A percentile compares a stretch with the other conserved stretches of the same genome.
Conservation (phyloP, 2,113 vertebrate genomes). For the Himantopus leucocephalus region DNA sequence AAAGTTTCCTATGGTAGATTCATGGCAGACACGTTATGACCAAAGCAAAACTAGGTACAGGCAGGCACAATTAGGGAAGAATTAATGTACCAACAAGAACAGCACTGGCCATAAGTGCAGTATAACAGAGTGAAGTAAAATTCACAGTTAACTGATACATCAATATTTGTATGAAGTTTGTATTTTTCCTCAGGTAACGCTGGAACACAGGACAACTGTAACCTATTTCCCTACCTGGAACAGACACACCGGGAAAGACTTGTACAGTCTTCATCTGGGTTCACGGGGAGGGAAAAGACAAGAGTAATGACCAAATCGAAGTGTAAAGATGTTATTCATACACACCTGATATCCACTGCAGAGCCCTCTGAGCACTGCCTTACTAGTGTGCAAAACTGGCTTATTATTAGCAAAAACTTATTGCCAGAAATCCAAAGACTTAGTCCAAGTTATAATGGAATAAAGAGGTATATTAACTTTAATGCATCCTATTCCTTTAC, state of each 20-base stretch:
- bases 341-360: not conserved
- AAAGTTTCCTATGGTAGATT: not conserved
- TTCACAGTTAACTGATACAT: not conserved
- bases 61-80: not conserved
- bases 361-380: not conserved
- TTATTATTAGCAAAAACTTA: not conserved
- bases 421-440: not conserved
- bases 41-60: not conserved
- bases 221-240: not conserved
- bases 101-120: not conserved
- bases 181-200: not conserved
- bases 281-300: not conserved
- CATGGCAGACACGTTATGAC: not conserved
- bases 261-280: rapidly evolving
- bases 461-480: not conserved
- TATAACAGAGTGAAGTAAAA: not conserved
- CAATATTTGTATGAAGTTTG: not conserved
- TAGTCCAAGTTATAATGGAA: not conserved
- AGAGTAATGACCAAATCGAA: not conserved
- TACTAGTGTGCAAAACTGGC: not conserved
- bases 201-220: not conserved
- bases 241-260: not conserved
- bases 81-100: not conserved
- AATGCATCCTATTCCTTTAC: not conserved
- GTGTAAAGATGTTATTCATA: not conserved